These are phyloP conservation scores for Gallinago solitaria DNA, from an alignment of 2,797 vertebrate genomes.

Conservation along the genomic window DNA sequence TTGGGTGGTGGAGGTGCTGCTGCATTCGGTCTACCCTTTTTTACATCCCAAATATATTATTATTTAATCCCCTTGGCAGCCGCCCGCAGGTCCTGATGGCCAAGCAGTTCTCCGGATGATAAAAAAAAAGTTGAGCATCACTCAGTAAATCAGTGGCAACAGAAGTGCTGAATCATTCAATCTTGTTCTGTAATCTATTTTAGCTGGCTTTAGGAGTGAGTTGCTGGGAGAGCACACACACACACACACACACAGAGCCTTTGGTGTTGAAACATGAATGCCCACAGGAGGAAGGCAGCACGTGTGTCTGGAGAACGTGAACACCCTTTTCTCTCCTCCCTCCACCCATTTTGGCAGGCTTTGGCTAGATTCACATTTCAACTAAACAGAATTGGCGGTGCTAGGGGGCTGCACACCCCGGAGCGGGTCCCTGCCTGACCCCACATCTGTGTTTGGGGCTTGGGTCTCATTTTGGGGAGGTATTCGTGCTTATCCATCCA, in stretches of 20 bases:
- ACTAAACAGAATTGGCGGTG: background rate
- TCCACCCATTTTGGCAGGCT: background rate
- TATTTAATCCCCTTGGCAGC: background rate
- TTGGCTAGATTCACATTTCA: background rate
- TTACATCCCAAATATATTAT: background rate
- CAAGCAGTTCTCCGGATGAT: background rate
- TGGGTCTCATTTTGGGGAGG: background rate
- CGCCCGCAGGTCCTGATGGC: background rate
- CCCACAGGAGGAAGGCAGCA: background rate
- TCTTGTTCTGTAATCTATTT: background rate
- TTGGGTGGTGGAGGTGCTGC: background rate
- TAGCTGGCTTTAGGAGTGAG: background rate
- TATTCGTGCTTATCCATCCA: background rate
- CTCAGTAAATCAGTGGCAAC: conserved; percentile 47
- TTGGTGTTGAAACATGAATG: background rate
- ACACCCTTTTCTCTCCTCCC: background rate
- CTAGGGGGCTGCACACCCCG: background rate
- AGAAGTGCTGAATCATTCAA: conserved; percentile 51
- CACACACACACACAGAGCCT: background rate
- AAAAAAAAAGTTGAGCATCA: background rate
- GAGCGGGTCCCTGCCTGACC: background rate
- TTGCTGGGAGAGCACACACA: background rate
- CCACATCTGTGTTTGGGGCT: rapidly evolving
- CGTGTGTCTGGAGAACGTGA: background rate
- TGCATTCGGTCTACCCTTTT: background rate